A percentile compares a stretch with the other conserved stretches of the same genome.
Evolutionary conservation across 2,113 vertebrate genomes (phyloP).

Genomic region (Eleginops maclovinus): DNA sequence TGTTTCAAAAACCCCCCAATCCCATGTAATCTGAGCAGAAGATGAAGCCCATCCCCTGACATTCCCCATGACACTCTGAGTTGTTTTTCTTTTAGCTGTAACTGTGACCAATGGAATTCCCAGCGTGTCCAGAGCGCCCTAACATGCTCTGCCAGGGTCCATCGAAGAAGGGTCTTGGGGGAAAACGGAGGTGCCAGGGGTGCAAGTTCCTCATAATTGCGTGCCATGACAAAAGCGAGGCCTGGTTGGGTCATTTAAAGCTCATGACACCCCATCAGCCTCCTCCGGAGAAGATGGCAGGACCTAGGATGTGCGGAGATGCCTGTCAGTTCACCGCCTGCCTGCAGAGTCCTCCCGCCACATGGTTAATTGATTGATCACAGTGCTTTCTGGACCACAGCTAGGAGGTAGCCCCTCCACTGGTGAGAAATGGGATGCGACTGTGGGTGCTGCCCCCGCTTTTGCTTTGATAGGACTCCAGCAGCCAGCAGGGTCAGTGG

Average conservation of each 20-base stretch:
- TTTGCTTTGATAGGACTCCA: constrained; percentile 63
- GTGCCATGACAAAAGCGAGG: constrained; percentile 35
- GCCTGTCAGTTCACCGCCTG: constrained; percentile 60
- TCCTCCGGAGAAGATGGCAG: constrained; percentile 69
- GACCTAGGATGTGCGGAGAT: constrained; percentile 66
- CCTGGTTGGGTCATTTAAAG: constrained; percentile 34
- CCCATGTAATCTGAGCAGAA: neutral
- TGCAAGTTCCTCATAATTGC: constrained; percentile 39
- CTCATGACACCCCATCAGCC: constrained; percentile 63
- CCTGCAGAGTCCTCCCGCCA: constrained; percentile 22
- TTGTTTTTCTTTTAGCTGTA: constrained; percentile 47
- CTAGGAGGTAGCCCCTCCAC: constrained; percentile 60
- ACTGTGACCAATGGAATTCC: constrained; percentile 67
- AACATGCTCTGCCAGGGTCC: constrained; percentile 65
- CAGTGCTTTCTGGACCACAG: constrained; percentile 66
- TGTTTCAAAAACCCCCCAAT: neutral
- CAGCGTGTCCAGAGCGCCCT: constrained; percentile 59
- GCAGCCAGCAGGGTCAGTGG: constrained; percentile 26
- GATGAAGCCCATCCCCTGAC: neutral
- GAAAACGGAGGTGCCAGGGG: constrained; percentile 50
- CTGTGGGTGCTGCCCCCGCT: constrained; percentile 9
- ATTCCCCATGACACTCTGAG: constrained; percentile 54
- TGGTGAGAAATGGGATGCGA: constrained; percentile 71
- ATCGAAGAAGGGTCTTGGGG: constrained; percentile 10
- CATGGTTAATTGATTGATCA: constrained; percentile 80